Evolutionary conservation across 1,140 invertebrate genomes (phyloP).

Genomic region (Mamestra configurata): DNA sequence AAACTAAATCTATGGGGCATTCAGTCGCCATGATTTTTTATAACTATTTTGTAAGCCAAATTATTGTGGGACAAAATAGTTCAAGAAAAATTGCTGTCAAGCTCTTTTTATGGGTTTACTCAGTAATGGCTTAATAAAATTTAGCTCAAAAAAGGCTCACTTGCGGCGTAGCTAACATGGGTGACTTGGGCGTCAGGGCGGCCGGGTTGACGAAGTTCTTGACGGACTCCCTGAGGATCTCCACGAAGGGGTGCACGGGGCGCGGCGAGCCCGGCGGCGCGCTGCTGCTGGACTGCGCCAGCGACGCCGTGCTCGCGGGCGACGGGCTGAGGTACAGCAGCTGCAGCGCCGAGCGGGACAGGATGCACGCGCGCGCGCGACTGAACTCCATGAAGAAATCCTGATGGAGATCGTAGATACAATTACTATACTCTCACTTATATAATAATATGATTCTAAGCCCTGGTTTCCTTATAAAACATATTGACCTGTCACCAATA

Average conservation of each 20-base stretch:
- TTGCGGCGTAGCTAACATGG: slow-evolving; percentile 90
- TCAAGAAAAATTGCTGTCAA: too few relatives aligned
- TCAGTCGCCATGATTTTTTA: too few relatives aligned
- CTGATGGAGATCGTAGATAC: slow-evolving; percentile 89
- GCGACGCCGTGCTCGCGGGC: slow-evolving; percentile 74
- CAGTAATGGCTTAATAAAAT: too few relatives aligned
- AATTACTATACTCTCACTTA: too few relatives aligned
- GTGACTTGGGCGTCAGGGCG: slow-evolving; percentile 91
- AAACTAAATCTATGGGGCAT: too few relatives aligned
- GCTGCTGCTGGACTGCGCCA: slow-evolving; percentile 64
- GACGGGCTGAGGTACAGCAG: slow-evolving; percentile 91
- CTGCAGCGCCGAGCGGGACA: slow-evolving; percentile 97
- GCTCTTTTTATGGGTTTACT: too few relatives aligned
- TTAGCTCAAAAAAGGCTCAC: slow-evolving; percentile 65
- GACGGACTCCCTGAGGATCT: slow-evolving; percentile 95
- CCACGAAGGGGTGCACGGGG: slow-evolving; percentile 90
- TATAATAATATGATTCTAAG: too few relatives aligned
- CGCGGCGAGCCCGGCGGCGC: slow-evolving; percentile 55
- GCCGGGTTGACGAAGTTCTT: slow-evolving; percentile 96
- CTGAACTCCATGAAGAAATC: slow-evolving; percentile 98
- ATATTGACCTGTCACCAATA: too few relatives aligned
- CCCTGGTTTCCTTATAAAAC: too few relatives aligned
- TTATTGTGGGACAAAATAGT: too few relatives aligned
- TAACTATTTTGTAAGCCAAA: too few relatives aligned
- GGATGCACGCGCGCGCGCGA: slow-evolving; percentile 95